phyloP scores from a whole-genome alignment of 1,140 invertebrate species.

The Platorchestia sp. region DNA sequence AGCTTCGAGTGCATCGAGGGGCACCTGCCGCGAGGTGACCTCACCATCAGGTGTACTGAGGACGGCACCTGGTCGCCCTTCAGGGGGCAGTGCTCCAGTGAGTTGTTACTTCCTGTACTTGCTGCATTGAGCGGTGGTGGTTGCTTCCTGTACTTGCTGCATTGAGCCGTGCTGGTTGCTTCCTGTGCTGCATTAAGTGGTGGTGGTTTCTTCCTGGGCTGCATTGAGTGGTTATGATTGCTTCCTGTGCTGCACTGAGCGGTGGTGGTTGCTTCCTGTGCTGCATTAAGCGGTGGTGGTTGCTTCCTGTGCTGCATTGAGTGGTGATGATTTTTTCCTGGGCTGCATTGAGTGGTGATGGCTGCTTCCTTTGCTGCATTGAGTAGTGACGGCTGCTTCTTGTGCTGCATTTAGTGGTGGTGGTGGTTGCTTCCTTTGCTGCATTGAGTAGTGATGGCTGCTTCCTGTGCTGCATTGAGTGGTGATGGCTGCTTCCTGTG shows the following conservation, averaged over 20 bases:
- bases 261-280: background rate
- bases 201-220: too few species aligned
- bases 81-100: conserved; percentile 75
- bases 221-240: conserved; percentile 58
- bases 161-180: background rate
- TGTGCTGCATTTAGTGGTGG: too few species aligned
- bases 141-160: background rate
- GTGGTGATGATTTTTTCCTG: background rate
- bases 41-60: conserved; percentile 72
- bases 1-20: conserved; percentile 70
- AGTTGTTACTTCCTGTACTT: too few species aligned
- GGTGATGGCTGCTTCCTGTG: background rate
- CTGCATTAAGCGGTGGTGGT: background rate
- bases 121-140: background rate
- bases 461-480: conserved; percentile 24
- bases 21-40: conserved; percentile 72
- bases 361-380: background rate
- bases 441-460: background rate
- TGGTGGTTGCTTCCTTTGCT: too few species aligned
- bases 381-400: too few species aligned
- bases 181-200: background rate
- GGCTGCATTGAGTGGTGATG: conserved; percentile 11
- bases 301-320: background rate
- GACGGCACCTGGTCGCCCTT: conserved; percentile 75
- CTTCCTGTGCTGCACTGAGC: background rate